Conservation (phyloP, 2,888 invertebrate species). For the Leucoptera coffeella region DNA sequence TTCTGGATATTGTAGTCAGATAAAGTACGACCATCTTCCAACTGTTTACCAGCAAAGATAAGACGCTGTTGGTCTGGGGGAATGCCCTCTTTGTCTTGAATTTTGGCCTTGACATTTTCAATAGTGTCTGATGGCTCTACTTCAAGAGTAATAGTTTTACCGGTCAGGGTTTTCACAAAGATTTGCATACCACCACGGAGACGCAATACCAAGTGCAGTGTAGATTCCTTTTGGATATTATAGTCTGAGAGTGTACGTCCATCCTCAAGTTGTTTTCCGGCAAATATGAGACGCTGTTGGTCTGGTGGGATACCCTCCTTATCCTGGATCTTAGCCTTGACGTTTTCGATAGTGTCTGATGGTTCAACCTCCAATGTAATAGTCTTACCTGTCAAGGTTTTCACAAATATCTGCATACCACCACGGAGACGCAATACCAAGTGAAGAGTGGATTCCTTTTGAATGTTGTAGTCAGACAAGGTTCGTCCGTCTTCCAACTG, state of each 20-base stretch:
- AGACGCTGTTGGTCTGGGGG: slow-evolving; percentile 5
- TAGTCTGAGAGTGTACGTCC: slow-evolving; percentile 9
- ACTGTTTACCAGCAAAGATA: slow-evolving; percentile 5
- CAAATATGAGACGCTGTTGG: slow-evolving; percentile 9
- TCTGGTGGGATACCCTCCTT: slow-evolving; percentile 9
- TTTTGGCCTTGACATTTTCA: slow-evolving; percentile 5
- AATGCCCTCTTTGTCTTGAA: slow-evolving; percentile 5
- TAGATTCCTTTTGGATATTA: slow-evolving; percentile 8
- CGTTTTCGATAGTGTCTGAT: slow-evolving; percentile 9
- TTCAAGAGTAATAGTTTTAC: slow-evolving; percentile 4
- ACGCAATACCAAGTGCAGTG: slow-evolving; percentile 5
- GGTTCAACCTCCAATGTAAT: slow-evolving; percentile 9
- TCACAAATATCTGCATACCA: slow-evolving; percentile 10
- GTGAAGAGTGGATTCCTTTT: slow-evolving; percentile 8
- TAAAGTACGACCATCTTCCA: slow-evolving; percentile 5
- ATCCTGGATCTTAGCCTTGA: slow-evolving; percentile 9
- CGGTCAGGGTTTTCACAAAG: slow-evolving; percentile 5
- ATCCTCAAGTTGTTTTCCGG: slow-evolving; percentile 9
- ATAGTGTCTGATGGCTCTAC: slow-evolving; percentile 5
- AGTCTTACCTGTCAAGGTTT: slow-evolving; percentile 9
- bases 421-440: slow-evolving; percentile 9
- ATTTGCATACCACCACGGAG: slow-evolving; percentile 5
- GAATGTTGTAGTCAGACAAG: slow-evolving; percentile 8
- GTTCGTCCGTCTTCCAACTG: slow-evolving; percentile 9
- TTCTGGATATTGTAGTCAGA: slow-evolving; percentile 5